Conservation (phyloP, 35 echinoderm and acorn worm species). For the Ophiothrix spiculata region DNA sequence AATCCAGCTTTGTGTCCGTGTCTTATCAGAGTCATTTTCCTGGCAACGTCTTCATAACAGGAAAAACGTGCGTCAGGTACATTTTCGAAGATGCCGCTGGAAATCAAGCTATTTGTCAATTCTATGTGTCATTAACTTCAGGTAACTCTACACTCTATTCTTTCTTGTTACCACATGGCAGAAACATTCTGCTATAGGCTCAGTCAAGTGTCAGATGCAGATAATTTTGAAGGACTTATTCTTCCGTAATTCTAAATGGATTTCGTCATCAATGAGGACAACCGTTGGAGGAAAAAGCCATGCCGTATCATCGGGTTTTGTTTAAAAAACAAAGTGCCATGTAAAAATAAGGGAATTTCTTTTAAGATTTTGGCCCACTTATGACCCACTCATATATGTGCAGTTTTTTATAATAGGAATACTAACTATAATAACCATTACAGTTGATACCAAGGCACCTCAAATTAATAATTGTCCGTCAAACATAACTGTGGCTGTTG, state of each 20-base stretch:
- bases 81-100: no score
- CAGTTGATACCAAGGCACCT: neutral
- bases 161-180: neutral
- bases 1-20: no score
- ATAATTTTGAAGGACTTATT: neutral
- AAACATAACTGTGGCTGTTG: neutral
- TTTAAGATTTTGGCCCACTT: neutral
- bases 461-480: neutral
- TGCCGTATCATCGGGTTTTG: no score
- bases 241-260: neutral
- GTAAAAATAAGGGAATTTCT: neutral
- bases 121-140: no score
- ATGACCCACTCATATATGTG: no score
- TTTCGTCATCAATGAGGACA: neutral
- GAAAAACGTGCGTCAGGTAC: no score
- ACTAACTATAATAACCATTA: no score
- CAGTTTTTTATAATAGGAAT: no score
- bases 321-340: neutral
- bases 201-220: neutral
- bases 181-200: neutral
- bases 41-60: no score
- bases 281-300: no score
- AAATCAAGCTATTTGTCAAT: no score
- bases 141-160: neutral
- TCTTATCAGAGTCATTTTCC: no score